Conservation (phyloP, 2,113 vertebrate species). For the Gorsachius goisagi region DNA sequence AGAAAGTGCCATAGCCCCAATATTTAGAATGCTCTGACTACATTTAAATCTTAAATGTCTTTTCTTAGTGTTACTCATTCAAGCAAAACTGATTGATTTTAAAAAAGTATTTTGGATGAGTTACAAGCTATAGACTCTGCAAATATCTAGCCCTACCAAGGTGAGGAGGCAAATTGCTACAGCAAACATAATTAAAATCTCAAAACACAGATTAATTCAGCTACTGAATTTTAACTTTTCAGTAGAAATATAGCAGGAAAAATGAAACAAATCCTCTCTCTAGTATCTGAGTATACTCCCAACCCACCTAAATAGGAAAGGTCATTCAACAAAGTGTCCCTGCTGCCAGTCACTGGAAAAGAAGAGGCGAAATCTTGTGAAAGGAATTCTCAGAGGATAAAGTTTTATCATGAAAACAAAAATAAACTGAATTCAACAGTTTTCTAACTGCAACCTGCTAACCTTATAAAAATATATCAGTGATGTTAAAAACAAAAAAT, state of each 20-base stretch:
- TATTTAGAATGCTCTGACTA: background rate
- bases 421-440: conserved; percentile 42
- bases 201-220: background rate
- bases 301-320: background rate
- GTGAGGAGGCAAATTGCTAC: background rate
- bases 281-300: background rate
- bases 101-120: background rate
- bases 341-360: conserved; percentile 24
- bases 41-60: background rate
- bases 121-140: background rate
- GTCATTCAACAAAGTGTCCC: conserved; percentile 1
- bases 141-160: background rate
- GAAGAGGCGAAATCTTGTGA: background rate
- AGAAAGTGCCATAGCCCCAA: background rate
- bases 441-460: conserved; percentile 32
- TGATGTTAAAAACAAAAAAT: conserved; percentile 13
- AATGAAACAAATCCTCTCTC: background rate
- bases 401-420: conserved; percentile 39
- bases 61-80: background rate
- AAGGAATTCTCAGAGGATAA: conserved; percentile 27
- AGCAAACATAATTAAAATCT: conserved; percentile 21
- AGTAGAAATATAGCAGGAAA: background rate
- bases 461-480: conserved; percentile 38
- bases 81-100: conserved; percentile 13
- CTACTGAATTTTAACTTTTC: background rate